A percentile compares a stretch with the other conserved stretches of the same genome.
These are phyloP conservation scores for Chelonus formosanus DNA, from an alignment of 2,888 invertebrate genomes.

Conservation along the genomic window DNA sequence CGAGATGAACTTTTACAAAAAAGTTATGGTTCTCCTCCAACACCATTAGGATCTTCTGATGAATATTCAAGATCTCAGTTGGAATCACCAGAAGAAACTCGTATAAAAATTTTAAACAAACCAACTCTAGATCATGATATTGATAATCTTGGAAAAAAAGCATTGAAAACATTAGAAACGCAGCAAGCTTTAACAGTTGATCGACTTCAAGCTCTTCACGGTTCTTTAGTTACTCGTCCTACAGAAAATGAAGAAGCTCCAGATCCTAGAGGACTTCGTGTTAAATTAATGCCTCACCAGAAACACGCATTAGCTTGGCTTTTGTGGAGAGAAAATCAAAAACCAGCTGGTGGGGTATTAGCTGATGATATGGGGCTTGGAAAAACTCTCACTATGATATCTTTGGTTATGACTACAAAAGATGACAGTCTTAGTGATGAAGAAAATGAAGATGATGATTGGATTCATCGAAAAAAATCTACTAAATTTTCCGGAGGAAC, in stretches of 20 bases:
- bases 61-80: too few species aligned
- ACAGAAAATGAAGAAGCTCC: conserved; percentile 68
- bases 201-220: conserved; percentile 76
- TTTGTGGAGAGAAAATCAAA: conserved; percentile 87
- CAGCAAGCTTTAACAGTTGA: conserved; percentile 78
- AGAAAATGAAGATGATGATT: conserved; percentile 51
- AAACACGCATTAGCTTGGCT: conserved; percentile 88
- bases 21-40: too few species aligned
- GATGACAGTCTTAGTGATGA: conserved; percentile 51
- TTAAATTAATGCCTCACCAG: conserved; percentile 84
- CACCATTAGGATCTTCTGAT: too few species aligned
- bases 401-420: conserved; percentile 69
- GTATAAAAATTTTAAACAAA: conserved; percentile 5
- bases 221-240: conserved; percentile 76
- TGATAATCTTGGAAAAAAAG: conserved; percentile 58
- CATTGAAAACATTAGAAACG: conserved; percentile 74
- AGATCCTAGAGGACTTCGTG: conserved; percentile 69
- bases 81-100: too few species aligned
- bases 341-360: conserved; percentile 86
- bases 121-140: conserved; percentile 23
- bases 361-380: conserved; percentile 86
- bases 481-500: conserved; percentile 70
- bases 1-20: too few species aligned
- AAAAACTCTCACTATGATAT: conserved; percentile 85
- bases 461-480: conserved; percentile 42